A percentile compares a stretch with the other conserved stretches of the same genome.
These are phyloP conservation scores for Ditylenchus dipsaci DNA, from an alignment of 1,140 invertebrate genomes.

Conservation along the genomic window DNA sequence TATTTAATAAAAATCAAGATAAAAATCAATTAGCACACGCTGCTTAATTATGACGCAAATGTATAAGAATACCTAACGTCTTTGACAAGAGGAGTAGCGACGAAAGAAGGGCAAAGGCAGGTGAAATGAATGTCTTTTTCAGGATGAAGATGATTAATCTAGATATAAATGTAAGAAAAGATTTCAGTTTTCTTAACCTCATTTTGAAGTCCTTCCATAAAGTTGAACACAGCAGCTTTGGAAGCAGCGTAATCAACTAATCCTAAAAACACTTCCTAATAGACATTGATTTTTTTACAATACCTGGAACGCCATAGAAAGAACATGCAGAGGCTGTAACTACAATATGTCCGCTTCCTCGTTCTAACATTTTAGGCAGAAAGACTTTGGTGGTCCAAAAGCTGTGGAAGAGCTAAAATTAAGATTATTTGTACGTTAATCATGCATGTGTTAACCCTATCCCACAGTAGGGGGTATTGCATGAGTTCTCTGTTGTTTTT, in stretches of 20 bases:
- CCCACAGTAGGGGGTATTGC: no score
- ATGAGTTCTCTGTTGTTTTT: no score
- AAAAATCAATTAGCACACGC: not conserved
- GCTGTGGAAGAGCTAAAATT: not conserved
- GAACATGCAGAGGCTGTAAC: not conserved
- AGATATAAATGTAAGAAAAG: not conserved
- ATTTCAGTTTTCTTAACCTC: not conserved
- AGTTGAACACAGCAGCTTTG: not conserved
- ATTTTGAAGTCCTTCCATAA: not conserved
- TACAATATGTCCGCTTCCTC: not conserved
- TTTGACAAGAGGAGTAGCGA: not conserved
- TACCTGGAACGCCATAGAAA: not conserved
- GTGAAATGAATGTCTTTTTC: not conserved
- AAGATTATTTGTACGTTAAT: no score
- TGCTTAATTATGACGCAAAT: not conserved
- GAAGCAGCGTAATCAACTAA: not conserved
- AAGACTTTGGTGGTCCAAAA: not conserved
- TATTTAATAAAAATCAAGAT: not conserved
- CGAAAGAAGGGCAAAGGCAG: not conserved
- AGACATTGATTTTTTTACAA: no score
- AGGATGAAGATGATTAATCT: not conserved
- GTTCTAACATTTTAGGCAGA: not conserved
- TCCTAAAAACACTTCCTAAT: not conserved
- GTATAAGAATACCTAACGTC: not conserved
- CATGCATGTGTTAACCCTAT: no score